These are phyloP conservation scores for Biston stratarius DNA, from an alignment of 2,888 invertebrate genomes.

Conservation along the genomic window DNA sequence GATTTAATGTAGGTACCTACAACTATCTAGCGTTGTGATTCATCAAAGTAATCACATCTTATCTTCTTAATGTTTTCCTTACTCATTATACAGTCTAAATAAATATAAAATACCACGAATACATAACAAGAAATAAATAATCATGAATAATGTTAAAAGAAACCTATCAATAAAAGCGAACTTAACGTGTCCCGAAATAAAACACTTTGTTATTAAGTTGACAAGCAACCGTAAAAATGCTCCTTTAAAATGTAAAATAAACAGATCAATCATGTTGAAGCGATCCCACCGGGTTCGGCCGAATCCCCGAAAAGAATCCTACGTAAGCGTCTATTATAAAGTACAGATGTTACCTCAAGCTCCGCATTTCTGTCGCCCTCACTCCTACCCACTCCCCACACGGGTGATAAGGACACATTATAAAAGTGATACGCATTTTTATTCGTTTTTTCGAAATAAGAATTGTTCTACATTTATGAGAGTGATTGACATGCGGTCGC, in stretches of 20 bases:
- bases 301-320: conserved; percentile 85
- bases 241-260: conserved; percentile 87
- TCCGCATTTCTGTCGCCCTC: conserved; percentile 65
- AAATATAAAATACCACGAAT: conserved; percentile 61
- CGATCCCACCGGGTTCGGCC: conserved; percentile 83
- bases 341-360: conserved; percentile 84
- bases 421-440: conserved; percentile 81
- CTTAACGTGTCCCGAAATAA: conserved; percentile 83
- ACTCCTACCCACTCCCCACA: conserved; percentile 51
- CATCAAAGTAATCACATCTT: too few species aligned
- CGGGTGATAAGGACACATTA: conserved; percentile 68
- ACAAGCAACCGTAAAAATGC: conserved; percentile 87
- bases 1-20: too few species aligned
- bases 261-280: conserved; percentile 87
- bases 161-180: conserved; percentile 85
- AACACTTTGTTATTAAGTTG: conserved; percentile 86
- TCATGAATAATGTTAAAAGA: conserved; percentile 80
- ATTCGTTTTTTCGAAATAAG: conserved; percentile 83
- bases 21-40: too few species aligned
- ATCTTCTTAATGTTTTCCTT: background rate
- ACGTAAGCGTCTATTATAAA: conserved; percentile 85
- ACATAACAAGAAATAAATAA: conserved; percentile 62
- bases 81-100: conserved; percentile 47
- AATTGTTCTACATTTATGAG: conserved; percentile 84
- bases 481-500: conserved; percentile 86